Evolutionary conservation across 2,797 vertebrate genomes (phyloP).

Genomic region (Capromys pilorides): DNA sequence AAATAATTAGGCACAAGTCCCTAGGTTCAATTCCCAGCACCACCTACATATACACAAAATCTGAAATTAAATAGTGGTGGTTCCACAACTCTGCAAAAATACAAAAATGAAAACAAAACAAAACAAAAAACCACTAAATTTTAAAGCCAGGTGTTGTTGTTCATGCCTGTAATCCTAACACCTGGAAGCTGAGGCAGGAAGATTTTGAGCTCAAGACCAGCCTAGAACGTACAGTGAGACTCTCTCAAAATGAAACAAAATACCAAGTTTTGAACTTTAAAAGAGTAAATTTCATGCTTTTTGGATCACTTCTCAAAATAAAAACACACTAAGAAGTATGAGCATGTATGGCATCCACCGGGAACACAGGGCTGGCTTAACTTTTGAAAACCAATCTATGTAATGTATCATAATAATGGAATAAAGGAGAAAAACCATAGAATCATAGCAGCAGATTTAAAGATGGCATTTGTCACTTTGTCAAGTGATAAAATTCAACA

Average conservation of each 20-base stretch:
- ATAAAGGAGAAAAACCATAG: constrained; percentile 6
- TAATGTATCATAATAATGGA: not conserved
- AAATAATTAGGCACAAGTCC: not conserved
- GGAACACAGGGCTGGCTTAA: constrained; percentile 36
- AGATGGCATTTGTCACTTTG: not conserved
- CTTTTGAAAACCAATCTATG: not conserved
- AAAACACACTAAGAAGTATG: not conserved
- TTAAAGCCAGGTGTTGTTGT: not conserved
- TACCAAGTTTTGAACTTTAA: not conserved
- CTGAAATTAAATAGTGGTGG: constrained; percentile 6
- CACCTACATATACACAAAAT: not conserved
- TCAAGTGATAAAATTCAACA: constrained; percentile 28
- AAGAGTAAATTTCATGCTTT: not conserved
- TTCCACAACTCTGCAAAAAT: not conserved
- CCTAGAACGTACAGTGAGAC: not conserved
- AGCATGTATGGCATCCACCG: not conserved
- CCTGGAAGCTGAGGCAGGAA: not conserved
- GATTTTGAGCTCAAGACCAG: not conserved
- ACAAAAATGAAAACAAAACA: not conserved
- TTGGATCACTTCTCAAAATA: constrained; percentile 6
- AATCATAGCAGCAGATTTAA: constrained; percentile 15
- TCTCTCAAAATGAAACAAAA: not conserved
- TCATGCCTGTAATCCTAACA: not conserved
- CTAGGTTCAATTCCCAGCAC: not conserved
- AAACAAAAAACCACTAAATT: not conserved